Conservation (phyloP, 2,888 invertebrate genomes). For the Microchrysa polita region DNA sequence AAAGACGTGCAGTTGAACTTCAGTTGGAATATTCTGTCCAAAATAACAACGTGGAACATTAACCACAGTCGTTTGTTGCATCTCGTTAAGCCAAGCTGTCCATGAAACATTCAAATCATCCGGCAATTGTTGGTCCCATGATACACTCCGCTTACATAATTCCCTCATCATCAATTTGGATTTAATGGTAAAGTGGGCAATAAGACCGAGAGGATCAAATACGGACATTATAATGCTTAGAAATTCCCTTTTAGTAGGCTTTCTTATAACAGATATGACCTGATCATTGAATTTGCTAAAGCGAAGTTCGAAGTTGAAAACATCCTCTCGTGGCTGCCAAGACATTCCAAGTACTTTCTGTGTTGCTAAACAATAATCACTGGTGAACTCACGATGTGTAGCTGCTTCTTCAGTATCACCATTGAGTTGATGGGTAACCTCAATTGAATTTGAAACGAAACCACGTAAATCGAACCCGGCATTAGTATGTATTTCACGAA, state of each 20-base stretch:
- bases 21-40: neutral
- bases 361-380: no score
- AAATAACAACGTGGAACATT: neutral
- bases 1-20: neutral
- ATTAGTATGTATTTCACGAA: no score
- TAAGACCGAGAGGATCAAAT: neutral
- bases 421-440: no score
- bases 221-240: neutral
- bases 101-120: neutral
- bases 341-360: conserved; percentile 9
- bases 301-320: neutral
- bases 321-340: neutral
- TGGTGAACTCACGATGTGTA: no score
- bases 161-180: neutral
- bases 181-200: neutral
- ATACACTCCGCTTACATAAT: neutral
- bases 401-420: no score
- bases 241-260: neutral
- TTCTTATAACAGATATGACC: neutral
- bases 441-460: no score
- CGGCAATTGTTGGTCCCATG: neutral
- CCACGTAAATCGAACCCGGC: no score
- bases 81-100: neutral
- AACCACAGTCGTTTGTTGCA: neutral
- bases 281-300: neutral